phyloP scores from a whole-genome alignment of 1,140 invertebrate species.

The Grapholita molesta region DNA sequence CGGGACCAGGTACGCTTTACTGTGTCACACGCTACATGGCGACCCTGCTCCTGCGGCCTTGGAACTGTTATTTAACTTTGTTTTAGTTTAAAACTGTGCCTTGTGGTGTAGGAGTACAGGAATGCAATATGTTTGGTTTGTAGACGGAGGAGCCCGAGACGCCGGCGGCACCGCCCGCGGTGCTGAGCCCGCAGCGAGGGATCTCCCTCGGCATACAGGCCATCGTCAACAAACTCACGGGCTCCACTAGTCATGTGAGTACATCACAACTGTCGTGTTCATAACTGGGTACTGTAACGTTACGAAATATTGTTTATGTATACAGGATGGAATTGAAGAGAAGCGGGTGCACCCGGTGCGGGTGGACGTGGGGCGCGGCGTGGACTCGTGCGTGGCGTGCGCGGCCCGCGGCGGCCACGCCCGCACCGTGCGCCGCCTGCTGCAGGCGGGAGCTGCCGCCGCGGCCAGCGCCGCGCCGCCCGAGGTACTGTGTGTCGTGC shows the following conservation, averaged over 20 bases:
- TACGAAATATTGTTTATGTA: too few relatives aligned
- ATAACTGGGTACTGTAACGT: too few relatives aligned
- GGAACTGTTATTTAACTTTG: neutral
- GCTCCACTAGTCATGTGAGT: constrained; percentile 41
- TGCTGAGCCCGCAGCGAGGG: constrained; percentile 82
- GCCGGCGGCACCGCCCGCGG: constrained; percentile 30
- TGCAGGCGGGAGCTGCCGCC: constrained; percentile 86
- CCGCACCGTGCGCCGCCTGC: constrained; percentile 85
- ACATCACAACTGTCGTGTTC: too few relatives aligned
- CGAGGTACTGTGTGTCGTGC: constrained; percentile 17
- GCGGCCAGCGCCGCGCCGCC: constrained; percentile 81
- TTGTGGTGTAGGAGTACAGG: neutral
- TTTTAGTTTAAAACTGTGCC: constrained; percentile 21
- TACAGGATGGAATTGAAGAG: neutral
- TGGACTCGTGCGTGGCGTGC: constrained; percentile 67
- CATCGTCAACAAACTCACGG: constrained; percentile 90
- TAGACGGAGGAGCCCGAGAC: neutral
- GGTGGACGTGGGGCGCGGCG: constrained; percentile 33
- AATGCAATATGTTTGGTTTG: neutral
- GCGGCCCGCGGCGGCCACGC: constrained; percentile 88
- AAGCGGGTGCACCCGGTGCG: constrained; percentile 37
- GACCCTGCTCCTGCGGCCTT: too few relatives aligned
- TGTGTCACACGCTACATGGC: too few relatives aligned
- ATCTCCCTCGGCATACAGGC: constrained; percentile 93
- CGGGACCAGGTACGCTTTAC: constrained; percentile 2